A percentile compares a stretch with the other conserved stretches of the same genome.
phyloP scores from a whole-genome alignment of 2,797 vertebrate genomes.

The Phaenicophaeus curvirostris region DNA sequence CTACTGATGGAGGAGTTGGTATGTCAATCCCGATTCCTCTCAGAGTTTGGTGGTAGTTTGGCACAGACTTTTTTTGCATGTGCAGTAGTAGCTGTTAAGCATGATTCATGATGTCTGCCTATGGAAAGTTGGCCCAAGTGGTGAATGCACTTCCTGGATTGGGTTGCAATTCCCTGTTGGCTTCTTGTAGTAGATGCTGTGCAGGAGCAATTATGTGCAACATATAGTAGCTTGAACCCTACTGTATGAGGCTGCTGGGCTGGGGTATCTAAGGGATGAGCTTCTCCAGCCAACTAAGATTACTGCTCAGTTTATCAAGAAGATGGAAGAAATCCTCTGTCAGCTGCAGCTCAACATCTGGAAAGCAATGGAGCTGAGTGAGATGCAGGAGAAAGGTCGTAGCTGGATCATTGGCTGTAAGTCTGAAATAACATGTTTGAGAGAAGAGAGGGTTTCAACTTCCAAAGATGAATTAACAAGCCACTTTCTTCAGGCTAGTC shows the following conservation, averaged over 20 bases:
- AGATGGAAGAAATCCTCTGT: not conserved
- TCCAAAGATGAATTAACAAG: not conserved
- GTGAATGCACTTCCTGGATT: not conserved
- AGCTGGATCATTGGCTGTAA: not conserved
- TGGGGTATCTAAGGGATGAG: not conserved
- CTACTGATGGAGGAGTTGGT: not conserved
- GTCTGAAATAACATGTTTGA: not conserved
- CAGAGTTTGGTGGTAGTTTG: not conserved
- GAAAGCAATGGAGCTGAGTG: not conserved
- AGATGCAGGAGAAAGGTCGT: not conserved
- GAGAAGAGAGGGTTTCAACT: not conserved
- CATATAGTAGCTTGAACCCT: not conserved
- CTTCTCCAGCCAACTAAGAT: not conserved
- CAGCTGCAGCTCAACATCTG: not conserved
- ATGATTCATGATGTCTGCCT: not conserved
- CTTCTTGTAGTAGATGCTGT: not conserved
- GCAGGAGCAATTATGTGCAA: not conserved
- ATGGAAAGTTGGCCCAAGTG: not conserved
- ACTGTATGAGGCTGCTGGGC: not conserved
- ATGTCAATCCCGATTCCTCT: not conserved
- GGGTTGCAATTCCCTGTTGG: not conserved
- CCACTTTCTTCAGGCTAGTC: not conserved
- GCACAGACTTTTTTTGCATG: not conserved
- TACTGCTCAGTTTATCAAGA: not conserved
- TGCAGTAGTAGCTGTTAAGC: not conserved